phyloP scores from a whole-genome alignment of 2,113 vertebrate species.

The Ondatra zibethicus region DNA sequence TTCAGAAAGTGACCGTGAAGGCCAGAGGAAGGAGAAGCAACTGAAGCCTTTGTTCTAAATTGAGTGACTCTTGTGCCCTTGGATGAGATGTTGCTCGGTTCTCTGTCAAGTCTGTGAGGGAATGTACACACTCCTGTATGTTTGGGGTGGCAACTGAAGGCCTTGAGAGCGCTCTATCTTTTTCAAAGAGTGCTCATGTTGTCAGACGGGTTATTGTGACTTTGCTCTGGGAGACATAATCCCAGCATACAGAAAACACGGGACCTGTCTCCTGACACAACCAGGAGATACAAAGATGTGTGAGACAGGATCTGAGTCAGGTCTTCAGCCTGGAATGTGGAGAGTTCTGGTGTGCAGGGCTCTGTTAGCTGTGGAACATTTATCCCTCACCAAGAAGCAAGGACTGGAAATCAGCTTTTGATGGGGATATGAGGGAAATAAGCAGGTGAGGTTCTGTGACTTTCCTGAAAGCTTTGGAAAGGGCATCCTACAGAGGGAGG shows the following conservation, averaged over 20 bases:
- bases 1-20: background rate
- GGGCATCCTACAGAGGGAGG: background rate
- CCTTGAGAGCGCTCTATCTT: background rate
- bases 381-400: background rate
- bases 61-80: background rate
- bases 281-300: background rate
- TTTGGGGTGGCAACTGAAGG: background rate
- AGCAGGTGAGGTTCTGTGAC: background rate
- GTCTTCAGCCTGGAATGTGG: background rate
- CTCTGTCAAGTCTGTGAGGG: background rate
- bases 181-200: background rate
- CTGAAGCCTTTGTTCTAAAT: background rate
- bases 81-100: background rate
- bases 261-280: background rate
- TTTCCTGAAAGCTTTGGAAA: background rate
- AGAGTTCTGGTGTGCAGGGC: background rate
- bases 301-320: background rate
- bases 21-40: background rate
- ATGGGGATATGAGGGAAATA: background rate
- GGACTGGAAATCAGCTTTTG: background rate
- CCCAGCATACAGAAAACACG: background rate
- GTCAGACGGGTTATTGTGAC: background rate
- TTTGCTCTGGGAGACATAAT: slow-evolving; percentile 23
- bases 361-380: background rate
- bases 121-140: background rate